Evolutionary conservation across 1,140 invertebrate genomes (phyloP), one percentile per base, ranked within the genome.

Genomic region (Drusus annulatus): DNA sequence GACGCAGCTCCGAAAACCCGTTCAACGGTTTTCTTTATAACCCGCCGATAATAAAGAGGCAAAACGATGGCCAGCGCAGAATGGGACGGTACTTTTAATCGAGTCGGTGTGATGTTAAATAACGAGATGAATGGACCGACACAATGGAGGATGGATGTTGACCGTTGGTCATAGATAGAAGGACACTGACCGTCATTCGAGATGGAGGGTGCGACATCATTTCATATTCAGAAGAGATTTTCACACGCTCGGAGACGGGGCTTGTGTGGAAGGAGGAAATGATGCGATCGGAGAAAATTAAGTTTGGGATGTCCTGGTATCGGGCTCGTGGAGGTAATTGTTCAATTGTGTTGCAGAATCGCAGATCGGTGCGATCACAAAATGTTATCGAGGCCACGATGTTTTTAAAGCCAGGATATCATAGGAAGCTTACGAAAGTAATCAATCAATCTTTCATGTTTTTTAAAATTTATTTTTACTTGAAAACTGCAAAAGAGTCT

Each of bases 151-250:
- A 7, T 19, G 68, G 68, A 45, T 7, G 56, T 3, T 75, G 73
- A 75, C 73, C 73, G 73, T 75, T 75, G 73, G 73, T 75, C 73
- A 31, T 31, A 60, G 52, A 75, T 36, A 60, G 56, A 31, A 25
- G 73, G n/a, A 71, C 45, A 28, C 52, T 51, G 36, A 79, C 3
- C 45, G 25, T 45, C 36, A 45, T 13, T 13, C 36, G 36, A 45
- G 36, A 45, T 13, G 36, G 36, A 45, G 36, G 36, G 36, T 45
- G 36, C 36, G 2, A 13, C 8, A 45, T 45, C 8, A 45, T 45
- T 45, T 45, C 10, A 45, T 45, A 45, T 45, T 45, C 36, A 45
- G 1, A 45, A 45, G 8, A 45, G 36, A 45, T 45, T 10, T 65
- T 65, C 62, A 65, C 62, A 65, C 62, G 62, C 23, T 25, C 21